Conservation (phyloP, 2,797 vertebrate species). For the Microcaecilia unicolor region DNA sequence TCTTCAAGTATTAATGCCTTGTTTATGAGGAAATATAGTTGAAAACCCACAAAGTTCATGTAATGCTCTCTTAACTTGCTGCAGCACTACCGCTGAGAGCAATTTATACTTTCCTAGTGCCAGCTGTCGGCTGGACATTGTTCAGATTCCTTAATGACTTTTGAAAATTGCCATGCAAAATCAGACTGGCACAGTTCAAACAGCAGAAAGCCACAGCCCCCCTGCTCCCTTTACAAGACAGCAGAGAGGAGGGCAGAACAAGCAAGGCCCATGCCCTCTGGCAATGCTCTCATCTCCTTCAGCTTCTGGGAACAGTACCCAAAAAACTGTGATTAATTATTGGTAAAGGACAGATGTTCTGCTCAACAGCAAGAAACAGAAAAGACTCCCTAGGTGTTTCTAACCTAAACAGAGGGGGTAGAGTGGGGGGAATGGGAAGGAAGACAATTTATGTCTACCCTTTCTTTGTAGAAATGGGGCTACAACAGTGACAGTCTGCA, state of each 20-base stretch:
- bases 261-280: too few species aligned
- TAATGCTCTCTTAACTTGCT: not conserved
- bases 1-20: not conserved
- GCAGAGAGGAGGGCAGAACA: not conserved
- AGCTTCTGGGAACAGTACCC: too few species aligned
- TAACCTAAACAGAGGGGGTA: not conserved
- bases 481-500: not conserved
- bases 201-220: not conserved
- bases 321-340: too few species aligned
- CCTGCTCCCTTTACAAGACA: too few species aligned
- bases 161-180: not conserved
- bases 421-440: too few species aligned
- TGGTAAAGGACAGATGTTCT: too few species aligned
- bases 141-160: constrained; percentile 1
- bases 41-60: not conserved
- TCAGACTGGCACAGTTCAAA: not conserved
- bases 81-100: not conserved
- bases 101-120: not conserved
- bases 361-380: too few species aligned
- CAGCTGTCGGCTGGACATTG: not conserved
- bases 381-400: too few species aligned
- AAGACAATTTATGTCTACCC: too few species aligned
- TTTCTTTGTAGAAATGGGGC: too few species aligned
- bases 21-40: not conserved
- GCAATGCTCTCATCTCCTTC: too few species aligned